These are phyloP conservation scores for Mormyrus proboscirostris DNA, from an alignment of 2,797 vertebrate species.

Conservation along the genomic window DNA sequence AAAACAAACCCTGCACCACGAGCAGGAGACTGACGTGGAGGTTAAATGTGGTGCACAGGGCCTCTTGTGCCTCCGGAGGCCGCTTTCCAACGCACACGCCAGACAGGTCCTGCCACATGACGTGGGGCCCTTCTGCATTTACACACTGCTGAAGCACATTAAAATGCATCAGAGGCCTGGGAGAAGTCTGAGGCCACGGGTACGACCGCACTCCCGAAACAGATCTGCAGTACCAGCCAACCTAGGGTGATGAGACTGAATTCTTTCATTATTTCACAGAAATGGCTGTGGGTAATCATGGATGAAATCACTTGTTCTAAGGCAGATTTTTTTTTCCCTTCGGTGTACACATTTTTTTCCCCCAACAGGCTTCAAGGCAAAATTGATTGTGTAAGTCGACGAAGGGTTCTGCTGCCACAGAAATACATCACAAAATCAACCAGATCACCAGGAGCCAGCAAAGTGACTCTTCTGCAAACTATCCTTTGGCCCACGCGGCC, in stretches of 20 bases:
- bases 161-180: neutral
- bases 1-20: constrained; percentile 27
- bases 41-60: constrained; percentile 38
- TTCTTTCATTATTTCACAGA: neutral
- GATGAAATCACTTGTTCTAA: constrained; percentile 10
- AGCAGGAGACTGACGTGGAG: constrained; percentile 27
- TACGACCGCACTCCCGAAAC: neutral
- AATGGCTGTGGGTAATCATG: neutral
- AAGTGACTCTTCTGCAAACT: neutral
- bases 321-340: neutral
- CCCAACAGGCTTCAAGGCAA: neutral
- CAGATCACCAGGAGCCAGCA: neutral
- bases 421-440: neutral
- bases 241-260: neutral
- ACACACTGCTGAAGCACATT: neutral
- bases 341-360: neutral
- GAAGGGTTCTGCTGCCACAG: neutral
- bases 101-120: neutral
- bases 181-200: neutral
- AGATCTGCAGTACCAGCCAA: neutral
- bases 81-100: neutral
- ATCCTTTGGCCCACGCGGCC: neutral
- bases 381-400: constrained; percentile 12
- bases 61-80: neutral
- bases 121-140: neutral